phyloP scores from a whole-genome alignment of 2,113 vertebrate genomes.

The Anhinga anhinga region DNA sequence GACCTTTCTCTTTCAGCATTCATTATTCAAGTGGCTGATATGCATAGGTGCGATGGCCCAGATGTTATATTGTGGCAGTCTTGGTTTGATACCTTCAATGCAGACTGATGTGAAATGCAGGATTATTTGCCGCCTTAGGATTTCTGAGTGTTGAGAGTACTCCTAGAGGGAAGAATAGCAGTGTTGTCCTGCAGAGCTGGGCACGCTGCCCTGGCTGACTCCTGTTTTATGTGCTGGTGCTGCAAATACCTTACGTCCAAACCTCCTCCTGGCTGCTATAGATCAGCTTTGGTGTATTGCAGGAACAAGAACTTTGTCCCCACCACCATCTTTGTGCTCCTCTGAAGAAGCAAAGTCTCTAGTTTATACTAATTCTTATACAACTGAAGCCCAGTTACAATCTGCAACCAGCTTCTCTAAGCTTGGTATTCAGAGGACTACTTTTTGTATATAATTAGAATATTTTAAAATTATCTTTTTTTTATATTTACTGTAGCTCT shows the following conservation, averaged over 20 bases:
- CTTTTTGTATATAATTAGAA: not conserved
- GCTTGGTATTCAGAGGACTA: not conserved
- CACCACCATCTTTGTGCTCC: not conserved
- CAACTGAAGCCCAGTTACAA: not conserved
- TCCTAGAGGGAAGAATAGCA: not conserved
- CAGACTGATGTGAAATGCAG: not conserved
- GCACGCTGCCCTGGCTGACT: not conserved
- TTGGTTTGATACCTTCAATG: not conserved
- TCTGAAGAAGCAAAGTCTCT: not conserved
- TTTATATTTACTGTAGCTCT: not conserved
- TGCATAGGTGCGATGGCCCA: not conserved
- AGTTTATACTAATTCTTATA: not conserved
- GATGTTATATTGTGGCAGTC: not conserved
- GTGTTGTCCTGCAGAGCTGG: not conserved
- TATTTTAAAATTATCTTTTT: not conserved
- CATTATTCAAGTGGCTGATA: not conserved
- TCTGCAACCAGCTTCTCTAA: not conserved
- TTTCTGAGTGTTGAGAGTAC: not conserved
- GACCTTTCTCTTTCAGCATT: not conserved
- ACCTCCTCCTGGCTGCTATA: not conserved
- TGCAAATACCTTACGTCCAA: not conserved
- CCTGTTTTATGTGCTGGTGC: not conserved
- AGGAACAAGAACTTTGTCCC: not conserved
- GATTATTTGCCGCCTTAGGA: not conserved
- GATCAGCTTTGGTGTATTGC: not conserved